phyloP scores from a whole-genome alignment of 2,113 vertebrate genomes.

The Phocoena sinus region DNA sequence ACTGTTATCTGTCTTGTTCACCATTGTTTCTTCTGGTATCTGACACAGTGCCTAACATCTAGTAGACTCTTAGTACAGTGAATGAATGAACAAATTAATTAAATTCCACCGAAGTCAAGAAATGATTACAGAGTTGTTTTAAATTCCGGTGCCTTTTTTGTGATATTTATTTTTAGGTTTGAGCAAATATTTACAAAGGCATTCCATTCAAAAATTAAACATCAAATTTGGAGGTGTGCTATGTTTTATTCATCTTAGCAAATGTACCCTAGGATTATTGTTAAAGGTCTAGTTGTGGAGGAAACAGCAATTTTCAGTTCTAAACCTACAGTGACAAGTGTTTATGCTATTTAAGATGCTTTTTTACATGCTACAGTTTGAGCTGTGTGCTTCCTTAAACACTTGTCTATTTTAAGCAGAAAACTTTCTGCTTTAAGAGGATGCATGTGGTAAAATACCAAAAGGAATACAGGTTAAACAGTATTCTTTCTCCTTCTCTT shows the following conservation, averaged over 20 bases:
- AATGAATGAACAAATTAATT: neutral
- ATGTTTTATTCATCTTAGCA: neutral
- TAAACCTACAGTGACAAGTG: neutral
- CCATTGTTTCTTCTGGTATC: neutral
- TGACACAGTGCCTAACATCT: neutral
- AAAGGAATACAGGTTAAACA: neutral
- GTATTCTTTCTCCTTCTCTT: neutral
- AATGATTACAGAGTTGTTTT: neutral
- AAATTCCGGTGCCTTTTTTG: neutral
- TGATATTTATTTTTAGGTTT: neutral
- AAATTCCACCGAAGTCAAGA: neutral
- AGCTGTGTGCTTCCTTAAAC: neutral
- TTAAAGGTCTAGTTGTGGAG: neutral
- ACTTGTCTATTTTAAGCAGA: neutral
- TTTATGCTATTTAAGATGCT: neutral
- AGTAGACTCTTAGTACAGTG: neutral
- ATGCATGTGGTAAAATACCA: neutral
- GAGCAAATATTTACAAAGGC: neutral
- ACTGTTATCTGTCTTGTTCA: neutral
- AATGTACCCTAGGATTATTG: neutral
- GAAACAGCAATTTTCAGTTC: neutral
- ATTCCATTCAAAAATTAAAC: neutral
- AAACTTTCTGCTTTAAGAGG: neutral
- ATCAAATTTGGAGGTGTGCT: neutral
- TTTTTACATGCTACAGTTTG: neutral